Evolutionary conservation across 2,797 vertebrate species (phyloP).

Genomic region (Ctenopoma multispine): DNA sequence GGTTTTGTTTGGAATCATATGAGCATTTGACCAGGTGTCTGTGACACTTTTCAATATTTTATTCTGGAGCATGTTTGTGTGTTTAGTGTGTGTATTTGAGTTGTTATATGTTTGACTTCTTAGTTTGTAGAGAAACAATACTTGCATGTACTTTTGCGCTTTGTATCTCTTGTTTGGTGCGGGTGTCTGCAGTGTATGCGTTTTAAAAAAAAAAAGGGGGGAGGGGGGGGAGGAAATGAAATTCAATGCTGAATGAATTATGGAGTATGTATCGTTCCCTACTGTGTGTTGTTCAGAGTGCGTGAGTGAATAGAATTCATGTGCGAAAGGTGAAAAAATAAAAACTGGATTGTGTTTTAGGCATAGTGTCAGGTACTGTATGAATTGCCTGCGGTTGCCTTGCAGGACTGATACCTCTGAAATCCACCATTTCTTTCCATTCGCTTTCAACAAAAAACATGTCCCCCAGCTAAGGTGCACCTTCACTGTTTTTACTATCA

Average conservation of each 20-base stretch:
- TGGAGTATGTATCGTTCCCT: constrained; percentile 78
- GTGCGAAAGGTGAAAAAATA: constrained; percentile 76
- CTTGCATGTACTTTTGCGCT: constrained; percentile 65
- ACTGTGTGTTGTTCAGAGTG: constrained; percentile 74
- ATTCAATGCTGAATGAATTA: constrained; percentile 81
- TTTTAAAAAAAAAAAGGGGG: constrained; percentile 37
- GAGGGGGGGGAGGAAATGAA: constrained; percentile 76
- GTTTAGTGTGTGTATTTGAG: constrained; percentile 72
- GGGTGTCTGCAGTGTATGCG: constrained; percentile 56
- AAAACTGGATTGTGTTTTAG: constrained; percentile 75
- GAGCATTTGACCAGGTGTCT: constrained; percentile 84
- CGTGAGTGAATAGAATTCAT: constrained; percentile 71
- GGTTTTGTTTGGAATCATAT: constrained; percentile 72
- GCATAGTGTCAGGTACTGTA: constrained; percentile 75
- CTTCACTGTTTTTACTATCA: constrained; percentile 82
- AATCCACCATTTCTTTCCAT: constrained; percentile 83
- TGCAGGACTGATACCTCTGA: constrained; percentile 86
- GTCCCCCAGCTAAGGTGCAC: constrained; percentile 85
- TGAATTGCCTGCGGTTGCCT: constrained; percentile 86
- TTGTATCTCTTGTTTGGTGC: constrained; percentile 70
- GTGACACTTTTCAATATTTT: constrained; percentile 79
- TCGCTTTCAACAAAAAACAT: constrained; percentile 86
- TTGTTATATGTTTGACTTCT: constrained; percentile 73
- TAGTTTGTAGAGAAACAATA: constrained; percentile 66
- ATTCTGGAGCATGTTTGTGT: constrained; percentile 77